Evolutionary conservation across 1,140 invertebrate genomes (phyloP).

Genomic region (Lepidurus packardi): DNA sequence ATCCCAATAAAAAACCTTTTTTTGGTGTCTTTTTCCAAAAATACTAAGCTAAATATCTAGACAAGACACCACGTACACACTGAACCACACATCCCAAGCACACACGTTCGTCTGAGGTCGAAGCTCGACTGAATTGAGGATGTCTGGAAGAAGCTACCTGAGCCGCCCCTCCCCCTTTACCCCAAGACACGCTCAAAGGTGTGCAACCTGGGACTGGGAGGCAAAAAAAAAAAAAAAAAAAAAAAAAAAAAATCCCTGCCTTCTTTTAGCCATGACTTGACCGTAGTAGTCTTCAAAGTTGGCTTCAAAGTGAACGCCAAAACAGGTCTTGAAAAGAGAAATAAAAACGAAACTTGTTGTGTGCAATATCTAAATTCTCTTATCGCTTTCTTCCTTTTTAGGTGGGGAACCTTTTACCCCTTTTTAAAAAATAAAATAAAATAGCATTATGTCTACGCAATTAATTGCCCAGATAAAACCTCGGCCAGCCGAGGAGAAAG

Average conservation of each 20-base stretch:
- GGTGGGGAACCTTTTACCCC: neutral
- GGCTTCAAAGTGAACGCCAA: neutral
- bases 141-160: slow-evolving; percentile 18
- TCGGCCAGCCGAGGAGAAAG: neutral
- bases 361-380: neutral
- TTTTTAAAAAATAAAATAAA: neutral
- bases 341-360: neutral
- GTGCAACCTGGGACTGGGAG: slow-evolving; percentile 6
- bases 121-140: slow-evolving; percentile 4
- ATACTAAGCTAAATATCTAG: neutral
- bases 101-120: slow-evolving; percentile 16
- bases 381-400: neutral
- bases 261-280: neutral
- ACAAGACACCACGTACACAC: slow-evolving; percentile 14
- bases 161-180: neutral
- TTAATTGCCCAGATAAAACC: neutral
- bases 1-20: neutral
- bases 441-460: slow-evolving; percentile 1
- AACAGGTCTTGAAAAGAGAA: neutral
- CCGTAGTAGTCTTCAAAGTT: too few relatives aligned
- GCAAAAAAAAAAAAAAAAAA: too few relatives aligned
- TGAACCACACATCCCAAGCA: neutral
- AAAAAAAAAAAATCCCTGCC: too few relatives aligned
- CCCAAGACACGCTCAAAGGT: neutral
- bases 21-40: neutral